Conservation (phyloP, 2,113 vertebrate species). For the Australoheros scitulus region DNA sequence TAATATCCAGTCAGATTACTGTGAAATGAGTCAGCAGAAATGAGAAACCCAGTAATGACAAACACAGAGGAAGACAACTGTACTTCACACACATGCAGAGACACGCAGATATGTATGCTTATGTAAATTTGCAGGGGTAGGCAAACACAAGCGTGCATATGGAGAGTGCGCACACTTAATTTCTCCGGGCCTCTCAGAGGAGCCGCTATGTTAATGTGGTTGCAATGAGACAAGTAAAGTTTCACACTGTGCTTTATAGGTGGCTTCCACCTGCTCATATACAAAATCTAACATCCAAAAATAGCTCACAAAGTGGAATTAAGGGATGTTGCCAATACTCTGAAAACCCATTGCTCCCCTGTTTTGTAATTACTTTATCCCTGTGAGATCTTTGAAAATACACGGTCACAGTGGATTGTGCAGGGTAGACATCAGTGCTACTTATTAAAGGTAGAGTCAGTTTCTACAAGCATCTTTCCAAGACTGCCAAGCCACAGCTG, state of each 20-base stretch:
- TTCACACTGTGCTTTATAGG: slow-evolving; percentile 17
- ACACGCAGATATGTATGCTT: slow-evolving; percentile 43
- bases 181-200: slow-evolving; percentile 38
- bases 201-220: slow-evolving; percentile 29
- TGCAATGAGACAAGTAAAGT: slow-evolving; percentile 21
- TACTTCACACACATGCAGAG: slow-evolving; percentile 54
- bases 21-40: slow-evolving; percentile 52
- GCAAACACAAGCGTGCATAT: slow-evolving; percentile 29
- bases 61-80: slow-evolving; percentile 7
- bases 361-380: slow-evolving; percentile 60
- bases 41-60: slow-evolving; percentile 18
- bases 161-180: slow-evolving; percentile 39
- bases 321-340: slow-evolving; percentile 35
- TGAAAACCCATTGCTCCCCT: slow-evolving; percentile 21
- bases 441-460: slow-evolving; percentile 56
- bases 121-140: slow-evolving; percentile 42
- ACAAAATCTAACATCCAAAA: slow-evolving; percentile 26
- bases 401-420: slow-evolving; percentile 40
- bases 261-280: slow-evolving; percentile 36
- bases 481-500: slow-evolving; percentile 22
- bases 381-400: slow-evolving; percentile 38
- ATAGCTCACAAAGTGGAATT: slow-evolving; percentile 50
- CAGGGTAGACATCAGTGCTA: slow-evolving; percentile 10
- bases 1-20: slow-evolving; percentile 55
- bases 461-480: slow-evolving; percentile 9